A percentile compares a stretch with the other conserved stretches of the same genome.
phyloP scores from a whole-genome alignment of 2,797 vertebrate species.

The Lagodon rhomboides region DNA sequence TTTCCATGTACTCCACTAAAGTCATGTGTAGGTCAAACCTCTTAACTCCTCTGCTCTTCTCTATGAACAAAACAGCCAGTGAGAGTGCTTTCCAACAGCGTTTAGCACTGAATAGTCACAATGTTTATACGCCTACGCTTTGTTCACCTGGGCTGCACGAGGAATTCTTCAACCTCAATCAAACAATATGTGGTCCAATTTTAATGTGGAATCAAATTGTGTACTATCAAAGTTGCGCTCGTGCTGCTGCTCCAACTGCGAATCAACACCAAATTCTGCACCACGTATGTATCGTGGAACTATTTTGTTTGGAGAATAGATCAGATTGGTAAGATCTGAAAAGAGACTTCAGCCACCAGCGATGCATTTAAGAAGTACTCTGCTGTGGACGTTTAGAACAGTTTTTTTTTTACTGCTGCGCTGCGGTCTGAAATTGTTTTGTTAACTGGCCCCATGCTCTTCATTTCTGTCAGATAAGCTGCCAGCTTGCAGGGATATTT shows the following conservation, averaged over 20 bases:
- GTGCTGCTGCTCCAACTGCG: background rate
- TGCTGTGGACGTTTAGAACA: slow-evolving; percentile 4
- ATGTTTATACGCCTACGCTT: slow-evolving; percentile 40
- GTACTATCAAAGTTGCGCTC: background rate
- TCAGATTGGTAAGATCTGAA: background rate
- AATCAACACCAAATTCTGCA: background rate
- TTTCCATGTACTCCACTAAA: slow-evolving; percentile 23
- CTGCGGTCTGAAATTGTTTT: slow-evolving; percentile 23
- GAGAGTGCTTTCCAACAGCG: slow-evolving; percentile 41
- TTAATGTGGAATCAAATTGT: background rate
- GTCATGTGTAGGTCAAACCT: slow-evolving; percentile 38
- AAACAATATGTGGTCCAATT: background rate
- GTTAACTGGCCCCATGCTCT: slow-evolving; percentile 26
- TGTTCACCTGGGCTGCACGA: slow-evolving; percentile 13
- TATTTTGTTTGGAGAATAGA: background rate
- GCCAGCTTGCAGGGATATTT: slow-evolving; percentile 1
- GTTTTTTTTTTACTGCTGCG: slow-evolving; percentile 21
- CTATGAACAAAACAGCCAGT: slow-evolving; percentile 29
- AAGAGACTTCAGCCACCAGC: slow-evolving; percentile 16
- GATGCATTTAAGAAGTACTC: background rate
- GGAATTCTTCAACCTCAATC: slow-evolving; percentile 14
- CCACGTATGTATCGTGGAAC: background rate
- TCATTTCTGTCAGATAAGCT: slow-evolving; percentile 24
- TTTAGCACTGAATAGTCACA: slow-evolving; percentile 23
- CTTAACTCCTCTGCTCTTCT: slow-evolving; percentile 39